These are phyloP conservation scores for Speoplatyrhinus poulsoni DNA, from an alignment of 2,113 vertebrate genomes.

Conservation along the genomic window DNA sequence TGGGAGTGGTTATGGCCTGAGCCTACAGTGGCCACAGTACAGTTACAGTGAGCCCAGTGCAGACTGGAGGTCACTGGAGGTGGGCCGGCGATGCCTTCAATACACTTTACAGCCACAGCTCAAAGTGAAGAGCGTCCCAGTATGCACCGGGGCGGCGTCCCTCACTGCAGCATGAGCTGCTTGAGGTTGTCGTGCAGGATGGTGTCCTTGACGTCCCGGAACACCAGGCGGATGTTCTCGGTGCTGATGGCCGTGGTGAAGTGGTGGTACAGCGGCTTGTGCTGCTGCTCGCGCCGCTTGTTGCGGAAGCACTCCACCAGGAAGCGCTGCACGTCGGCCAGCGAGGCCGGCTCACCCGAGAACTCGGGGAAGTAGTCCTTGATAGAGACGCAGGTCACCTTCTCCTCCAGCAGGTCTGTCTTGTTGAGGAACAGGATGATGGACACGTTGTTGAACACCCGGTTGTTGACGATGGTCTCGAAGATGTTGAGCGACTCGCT, in stretches of 20 bases:
- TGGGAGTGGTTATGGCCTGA: not conserved
- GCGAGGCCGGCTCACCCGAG: slow-evolving; percentile 79
- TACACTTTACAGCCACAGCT: slow-evolving; percentile 43
- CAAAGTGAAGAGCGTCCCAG: slow-evolving; percentile 14
- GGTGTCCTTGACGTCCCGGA: slow-evolving; percentile 98
- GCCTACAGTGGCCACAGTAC: slow-evolving; percentile 8
- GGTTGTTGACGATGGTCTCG: slow-evolving; percentile 96
- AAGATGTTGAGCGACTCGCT: slow-evolving; percentile 98
- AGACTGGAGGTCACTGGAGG: slow-evolving; percentile 31
- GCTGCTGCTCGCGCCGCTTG: slow-evolving; percentile 91
- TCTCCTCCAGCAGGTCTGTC: slow-evolving; percentile 96
- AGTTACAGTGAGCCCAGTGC: slow-evolving; percentile 51
- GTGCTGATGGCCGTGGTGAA: slow-evolving; percentile 99
- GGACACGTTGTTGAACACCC: slow-evolving; percentile 94
- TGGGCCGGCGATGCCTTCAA: slow-evolving; percentile 55
- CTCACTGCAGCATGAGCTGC: slow-evolving; percentile 97
- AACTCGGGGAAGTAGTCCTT: slow-evolving; percentile 96
- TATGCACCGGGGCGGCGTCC: no score
- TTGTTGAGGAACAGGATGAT: slow-evolving; percentile 98
- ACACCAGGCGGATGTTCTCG: slow-evolving; percentile 96
- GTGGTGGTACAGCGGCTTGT: slow-evolving; percentile 96
- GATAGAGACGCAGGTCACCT: slow-evolving; percentile 90
- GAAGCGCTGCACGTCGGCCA: slow-evolving; percentile 90
- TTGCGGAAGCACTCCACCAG: slow-evolving; percentile 94
- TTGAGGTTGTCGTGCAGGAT: slow-evolving; percentile 99